Conservation (phyloP, 2,113 vertebrate genomes). For the Nannobrachium achirus region DNA sequence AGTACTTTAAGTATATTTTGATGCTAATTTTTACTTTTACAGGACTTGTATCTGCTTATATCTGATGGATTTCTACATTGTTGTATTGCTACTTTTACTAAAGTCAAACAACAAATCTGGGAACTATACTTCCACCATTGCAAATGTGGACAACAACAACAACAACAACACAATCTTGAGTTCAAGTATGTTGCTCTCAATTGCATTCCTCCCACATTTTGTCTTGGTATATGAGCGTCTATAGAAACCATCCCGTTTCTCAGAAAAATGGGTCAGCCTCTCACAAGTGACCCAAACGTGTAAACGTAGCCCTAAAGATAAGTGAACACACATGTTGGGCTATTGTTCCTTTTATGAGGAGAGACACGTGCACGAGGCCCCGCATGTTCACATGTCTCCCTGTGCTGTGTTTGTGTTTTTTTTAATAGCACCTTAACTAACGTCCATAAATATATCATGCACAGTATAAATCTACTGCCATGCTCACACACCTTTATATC, state of each 20-base stretch:
- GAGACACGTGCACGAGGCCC: not conserved
- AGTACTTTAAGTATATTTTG: too few species aligned
- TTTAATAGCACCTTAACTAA: too few species aligned
- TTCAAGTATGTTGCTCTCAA: slow-evolving; percentile 9
- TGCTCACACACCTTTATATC: too few species aligned
- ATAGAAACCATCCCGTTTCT: slow-evolving; percentile 11
- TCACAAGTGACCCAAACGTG: slow-evolving; percentile 42
- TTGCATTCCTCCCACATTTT: slow-evolving; percentile 10
- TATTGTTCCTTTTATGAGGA: slow-evolving; percentile 6
- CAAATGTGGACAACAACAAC: slow-evolving; percentile 32
- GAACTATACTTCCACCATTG: not conserved
- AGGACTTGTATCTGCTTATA: too few species aligned
- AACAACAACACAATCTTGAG: slow-evolving; percentile 26
- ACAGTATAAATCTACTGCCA: too few species aligned
- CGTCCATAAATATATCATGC: too few species aligned
- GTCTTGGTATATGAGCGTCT: slow-evolving; percentile 18
- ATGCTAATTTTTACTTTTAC: too few species aligned
- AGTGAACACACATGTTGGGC: slow-evolving; percentile 42
- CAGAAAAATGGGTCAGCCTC: slow-evolving; percentile 32
- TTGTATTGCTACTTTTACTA: too few species aligned
- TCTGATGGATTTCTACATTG: too few species aligned
- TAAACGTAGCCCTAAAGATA: slow-evolving; percentile 52
- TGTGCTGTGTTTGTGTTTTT: too few species aligned
- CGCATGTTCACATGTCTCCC: not conserved
- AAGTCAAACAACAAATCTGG: too few species aligned